Conservation (phyloP, 2,797 vertebrate species). For the Champsocephalus gunnari region DNA sequence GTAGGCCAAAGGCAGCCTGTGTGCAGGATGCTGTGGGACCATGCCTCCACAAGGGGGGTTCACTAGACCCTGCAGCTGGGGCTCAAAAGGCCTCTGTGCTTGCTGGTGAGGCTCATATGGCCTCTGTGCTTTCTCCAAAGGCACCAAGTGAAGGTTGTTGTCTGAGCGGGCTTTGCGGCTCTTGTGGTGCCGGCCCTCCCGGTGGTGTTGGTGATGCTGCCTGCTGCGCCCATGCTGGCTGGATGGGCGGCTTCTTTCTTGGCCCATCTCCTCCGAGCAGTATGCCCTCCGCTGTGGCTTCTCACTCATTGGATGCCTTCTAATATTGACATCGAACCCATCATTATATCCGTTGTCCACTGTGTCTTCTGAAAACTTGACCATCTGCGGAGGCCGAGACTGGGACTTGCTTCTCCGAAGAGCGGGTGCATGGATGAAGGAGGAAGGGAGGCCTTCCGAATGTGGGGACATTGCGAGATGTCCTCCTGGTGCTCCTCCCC, state of each 20-base stretch:
- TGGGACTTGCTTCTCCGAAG: constrained; percentile 94
- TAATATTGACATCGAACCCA: constrained; percentile 80
- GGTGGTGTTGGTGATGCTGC: constrained; percentile 78
- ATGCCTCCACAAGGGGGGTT: constrained; percentile 57
- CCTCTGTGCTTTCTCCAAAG: constrained; percentile 86
- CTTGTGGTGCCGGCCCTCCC: constrained; percentile 83
- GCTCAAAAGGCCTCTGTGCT: constrained; percentile 85
- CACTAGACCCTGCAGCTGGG: constrained; percentile 78
- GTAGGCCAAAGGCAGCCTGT: constrained; percentile 78
- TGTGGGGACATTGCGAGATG: constrained; percentile 63
- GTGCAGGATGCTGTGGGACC: constrained; percentile 78
- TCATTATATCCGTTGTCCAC: constrained; percentile 91
- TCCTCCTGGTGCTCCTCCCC: constrained; percentile 58
- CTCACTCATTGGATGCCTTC: constrained; percentile 94
- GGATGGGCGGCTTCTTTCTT: constrained; percentile 80
- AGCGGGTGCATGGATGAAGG: constrained; percentile 88
- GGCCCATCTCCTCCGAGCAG: constrained; percentile 86
- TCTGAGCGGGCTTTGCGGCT: constrained; percentile 94
- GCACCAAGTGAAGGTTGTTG: constrained; percentile 91
- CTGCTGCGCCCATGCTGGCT: constrained; percentile 83
- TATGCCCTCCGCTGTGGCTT: constrained; percentile 89
- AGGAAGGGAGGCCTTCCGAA: constrained; percentile 78
- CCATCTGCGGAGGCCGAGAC: constrained; percentile 91
- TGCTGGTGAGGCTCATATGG: constrained; percentile 87
- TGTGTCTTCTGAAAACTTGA: constrained; percentile 96